phyloP scores from a whole-genome alignment of 2,888 invertebrate species.

The Cryptus viduatorius region DNA sequence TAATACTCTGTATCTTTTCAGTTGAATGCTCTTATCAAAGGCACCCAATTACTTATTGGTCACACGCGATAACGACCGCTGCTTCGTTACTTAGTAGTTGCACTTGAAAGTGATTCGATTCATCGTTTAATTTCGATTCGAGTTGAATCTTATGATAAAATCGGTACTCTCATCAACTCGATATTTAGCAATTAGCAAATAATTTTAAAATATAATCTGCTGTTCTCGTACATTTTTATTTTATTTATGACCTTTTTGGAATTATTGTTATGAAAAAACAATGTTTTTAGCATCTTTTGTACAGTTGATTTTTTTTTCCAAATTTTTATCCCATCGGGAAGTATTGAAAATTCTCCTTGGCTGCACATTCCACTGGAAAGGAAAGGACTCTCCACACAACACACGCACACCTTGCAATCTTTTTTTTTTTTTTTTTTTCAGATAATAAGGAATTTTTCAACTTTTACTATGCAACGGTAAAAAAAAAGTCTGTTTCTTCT shows the following conservation, averaged over 20 bases:
- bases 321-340: no score
- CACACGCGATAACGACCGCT: slow-evolving; percentile 6
- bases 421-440: no score
- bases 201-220: no score
- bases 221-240: no score
- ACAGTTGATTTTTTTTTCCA: no score
- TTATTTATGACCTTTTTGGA: no score
- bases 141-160: no score
- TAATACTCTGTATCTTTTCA: slow-evolving; percentile 72
- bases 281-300: neutral
- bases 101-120: neutral
- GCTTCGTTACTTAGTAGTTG: neutral
- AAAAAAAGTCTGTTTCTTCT: no score
- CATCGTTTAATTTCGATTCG: neutral
- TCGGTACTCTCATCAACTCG: neutral
- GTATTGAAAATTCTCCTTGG: no score
- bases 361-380: neutral
- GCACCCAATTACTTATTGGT: slow-evolving; percentile 53
- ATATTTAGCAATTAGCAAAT: neutral
- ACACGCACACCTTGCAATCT: no score
- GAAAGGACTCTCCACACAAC: neutral
- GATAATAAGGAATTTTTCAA: no score
- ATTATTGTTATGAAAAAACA: neutral
- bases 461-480: no score
- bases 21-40: slow-evolving; percentile 62